Evolutionary conservation across 2,888 invertebrate species (phyloP), one percentile per base, ranked within the genome.

Genomic region (Brachynemurus nebulosus): DNA sequence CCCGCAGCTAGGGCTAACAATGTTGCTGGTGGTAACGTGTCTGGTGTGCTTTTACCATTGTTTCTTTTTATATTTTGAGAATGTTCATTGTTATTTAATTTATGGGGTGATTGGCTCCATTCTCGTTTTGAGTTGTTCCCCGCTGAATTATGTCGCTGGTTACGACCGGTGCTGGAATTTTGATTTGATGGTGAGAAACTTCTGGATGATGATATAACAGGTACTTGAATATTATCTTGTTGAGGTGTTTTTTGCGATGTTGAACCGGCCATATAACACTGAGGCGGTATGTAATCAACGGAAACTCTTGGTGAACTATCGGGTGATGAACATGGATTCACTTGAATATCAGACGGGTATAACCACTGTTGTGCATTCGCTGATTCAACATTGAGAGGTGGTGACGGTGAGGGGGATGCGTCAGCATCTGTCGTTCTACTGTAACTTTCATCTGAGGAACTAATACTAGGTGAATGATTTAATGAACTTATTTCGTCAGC

Each of bases 381-480:
- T 27, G 23, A 53, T 36, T 53, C 49, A 11, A 52, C 53, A 21
- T 52, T 52, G 58, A 35, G 61, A 52, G 37, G 60, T 8, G 67
- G 67, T 9, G 69, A 68, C 4, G 69, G 68, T 40, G 69, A 69
- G 3, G 71, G 71, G 2, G 70, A 70, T 9, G 70, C 74, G 50
- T 76, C 74, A 21, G 77, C 85, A 56, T 83, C 82, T 0, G 84
- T 85, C 4, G 85, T 85, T 52, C 85, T 74, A 34, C 84, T 83
- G 58, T 83, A 86, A 62, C 85, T 85, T 63, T 86, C 86, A 57
- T 86, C 86, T 0, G 86, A 86, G 44, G 86, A 86, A 60, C 83
- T 84, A 50, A 86, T 78, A 57, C 83, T 84, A 1, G 86, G 84
- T 6, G 85, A 85, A 54, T 84, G 79, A 42, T 85, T 85, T 8